Evolutionary conservation across 2,113 vertebrate genomes (phyloP), one percentile per base, ranked within the genome.

Genomic region (Melanerpes aurifrons): DNA sequence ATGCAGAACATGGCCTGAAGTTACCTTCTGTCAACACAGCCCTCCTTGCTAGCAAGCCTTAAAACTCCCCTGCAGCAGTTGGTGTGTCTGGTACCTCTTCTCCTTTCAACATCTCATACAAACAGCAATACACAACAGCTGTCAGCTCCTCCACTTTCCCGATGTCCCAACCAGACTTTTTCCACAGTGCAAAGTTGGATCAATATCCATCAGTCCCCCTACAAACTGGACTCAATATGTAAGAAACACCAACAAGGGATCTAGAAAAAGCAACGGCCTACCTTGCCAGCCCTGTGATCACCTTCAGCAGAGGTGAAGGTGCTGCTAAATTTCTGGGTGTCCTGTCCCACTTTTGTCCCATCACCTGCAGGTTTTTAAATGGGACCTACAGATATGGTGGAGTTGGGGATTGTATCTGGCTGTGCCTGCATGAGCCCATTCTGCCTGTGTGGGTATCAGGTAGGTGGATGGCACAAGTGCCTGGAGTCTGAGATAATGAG

Each of bases 371-470:
- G 9, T 31, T 75, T 64, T 59, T 12, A 29, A 59, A 20, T 1
- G 16, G 50, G 47, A 73, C 15, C 58, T 50, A 1, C 6, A 40
- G 54, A 28, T 40, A 1, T 0, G 0, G 28, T 53, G 25, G 35
- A 50, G 18, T 2, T 82, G 64, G 29, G 75, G 22, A 45, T 9
- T 72, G 56, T 31, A 15, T 32, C 67, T 68, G 37, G 9, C 68
- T 57, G 37, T 1, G 1, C 16, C 69, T 32, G 15, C 0, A 0
- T 7, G 12, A 86, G 28, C 31, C 17, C 10, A 0, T n/a, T n/a
- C 66, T 81, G 40, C 29, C 70, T 17, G 8, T 2, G 1, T 3
- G 40, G 43, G n/a, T 47, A 45, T 28, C 29, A 37, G 78, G 45
- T 61, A 74, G 47, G 53, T 25, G 35, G 59, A 56, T 73, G 61